Percentiles rank a stretch among this genome's conserved stretches.
Evolutionary conservation across 92 coral and sea anemone species (phyloP).

Genomic region (Umimayanthus chanpuru): DNA sequence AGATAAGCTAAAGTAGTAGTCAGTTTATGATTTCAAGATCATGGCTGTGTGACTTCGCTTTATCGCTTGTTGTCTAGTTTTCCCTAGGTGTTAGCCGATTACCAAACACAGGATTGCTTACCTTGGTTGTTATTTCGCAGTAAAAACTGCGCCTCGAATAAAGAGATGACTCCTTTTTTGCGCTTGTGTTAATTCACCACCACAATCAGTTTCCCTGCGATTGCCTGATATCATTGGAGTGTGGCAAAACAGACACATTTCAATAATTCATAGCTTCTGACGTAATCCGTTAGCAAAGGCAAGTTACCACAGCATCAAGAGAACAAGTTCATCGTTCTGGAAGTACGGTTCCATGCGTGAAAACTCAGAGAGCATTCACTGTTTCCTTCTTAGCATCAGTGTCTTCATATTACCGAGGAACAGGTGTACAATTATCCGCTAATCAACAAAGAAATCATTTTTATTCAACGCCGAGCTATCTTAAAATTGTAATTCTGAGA

Average conservation of each 20-base stretch:
- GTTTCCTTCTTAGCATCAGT: not conserved
- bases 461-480: not conserved
- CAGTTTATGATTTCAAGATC: not conserved
- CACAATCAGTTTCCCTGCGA: constrained; percentile 6
- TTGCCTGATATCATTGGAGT: constrained; percentile 46
- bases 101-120: not conserved
- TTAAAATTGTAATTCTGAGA: not conserved
- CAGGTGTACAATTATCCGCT: not conserved
- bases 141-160: constrained; percentile 42
- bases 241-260: constrained; percentile 27
- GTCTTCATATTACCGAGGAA: not conserved
- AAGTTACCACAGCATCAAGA: constrained; percentile 17
- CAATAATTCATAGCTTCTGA: constrained; percentile 34
- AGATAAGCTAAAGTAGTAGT: not conserved
- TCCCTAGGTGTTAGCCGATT: not conserved
- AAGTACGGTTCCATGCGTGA: not conserved
- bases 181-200: constrained; percentile 2
- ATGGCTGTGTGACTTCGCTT: not conserved
- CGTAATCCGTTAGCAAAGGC: constrained; percentile 27
- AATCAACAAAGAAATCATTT: not conserved
- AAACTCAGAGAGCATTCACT: not conserved
- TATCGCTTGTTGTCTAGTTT: not conserved
- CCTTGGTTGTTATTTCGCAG: constrained; percentile 39
- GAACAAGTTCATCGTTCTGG: constrained; percentile 11
- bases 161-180: not conserved